These are phyloP conservation scores for Lepidochitona cinerea DNA, from an alignment of 2,888 invertebrate genomes.

Conservation along the genomic window DNA sequence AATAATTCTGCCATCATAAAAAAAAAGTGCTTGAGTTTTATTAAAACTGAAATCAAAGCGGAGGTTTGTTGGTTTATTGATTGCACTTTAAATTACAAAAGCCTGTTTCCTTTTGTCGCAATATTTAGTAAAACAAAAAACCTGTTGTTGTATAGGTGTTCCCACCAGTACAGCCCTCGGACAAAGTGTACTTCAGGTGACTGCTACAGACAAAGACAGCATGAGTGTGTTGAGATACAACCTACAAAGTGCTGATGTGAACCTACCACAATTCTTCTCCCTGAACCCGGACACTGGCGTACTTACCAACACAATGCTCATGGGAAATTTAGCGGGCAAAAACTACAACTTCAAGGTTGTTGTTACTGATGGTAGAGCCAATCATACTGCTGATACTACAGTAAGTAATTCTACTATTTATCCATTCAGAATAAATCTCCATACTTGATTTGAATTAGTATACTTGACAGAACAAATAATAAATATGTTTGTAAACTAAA, in stretches of 20 bases:
- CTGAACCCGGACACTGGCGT: constrained; percentile 47
- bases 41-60: too few species aligned
- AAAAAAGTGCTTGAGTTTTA: too few species aligned
- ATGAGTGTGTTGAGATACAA: constrained; percentile 26
- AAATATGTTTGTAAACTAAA: too few species aligned
- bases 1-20: too few species aligned
- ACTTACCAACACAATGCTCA: constrained; percentile 44
- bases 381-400: neutral
- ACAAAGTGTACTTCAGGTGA: constrained; percentile 52
- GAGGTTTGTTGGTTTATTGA: too few species aligned
- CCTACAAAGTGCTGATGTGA: constrained; percentile 22
- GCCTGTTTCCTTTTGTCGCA: too few species aligned
- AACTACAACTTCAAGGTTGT: constrained; percentile 38
- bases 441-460: neutral
- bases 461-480: neutral
- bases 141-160: constrained; percentile 61
- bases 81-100: too few species aligned
- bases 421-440: neutral
- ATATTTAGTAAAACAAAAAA: too few species aligned
- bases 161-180: constrained; percentile 58
- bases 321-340: constrained; percentile 36
- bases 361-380: constrained; percentile 26
- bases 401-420: neutral
- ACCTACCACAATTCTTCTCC: constrained; percentile 29
- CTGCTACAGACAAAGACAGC: constrained; percentile 49